Evolutionary conservation across 2,888 invertebrate species (phyloP), one percentile per base, ranked within the genome.

Genomic region (Stegophylla sp.): DNA sequence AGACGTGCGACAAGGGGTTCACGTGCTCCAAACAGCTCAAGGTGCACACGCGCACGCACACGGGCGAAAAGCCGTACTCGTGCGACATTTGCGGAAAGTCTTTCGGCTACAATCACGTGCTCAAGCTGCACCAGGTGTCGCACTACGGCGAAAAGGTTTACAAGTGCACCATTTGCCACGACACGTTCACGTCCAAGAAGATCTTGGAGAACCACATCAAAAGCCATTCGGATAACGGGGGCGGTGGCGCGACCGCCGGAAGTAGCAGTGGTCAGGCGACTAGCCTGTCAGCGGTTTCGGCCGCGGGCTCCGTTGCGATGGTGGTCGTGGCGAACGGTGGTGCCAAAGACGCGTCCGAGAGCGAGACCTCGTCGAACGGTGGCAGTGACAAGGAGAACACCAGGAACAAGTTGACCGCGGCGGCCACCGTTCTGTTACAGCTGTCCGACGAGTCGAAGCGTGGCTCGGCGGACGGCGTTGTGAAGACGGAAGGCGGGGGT

Each of bases 121-220:
- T 95, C 82, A 95, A 95, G 87, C 88, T 95, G 77, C 96, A 96
- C 86, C 92, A 93, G 83, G 95, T 95, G 51, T 94, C 95, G 84
- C 96, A 96, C 87, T 95, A 94, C 85, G 95, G 95, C 0, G 94
- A 95, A 86, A 94, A 95, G 85, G 94, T 95, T 82, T 95, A 96
- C 88, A 94, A 95, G 85, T 96, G 96, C 87, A 95, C 95, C 3
- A 92, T 95, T 34, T 96, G 96, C 87, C 93, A 95, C 85, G 93
- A 94, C 84, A 95, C 95, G 0, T 96, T 96, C 86, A 94, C 92
- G 85, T 95, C 93, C 41, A 95, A 95, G 87, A 95, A 95, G 86
- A 92, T 92, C 84, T 94, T 96, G 93, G 95, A 95, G 86, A 90
- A 93, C 20, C 95, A 96, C 87, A 95, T 95, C 81, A 92, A 92